Percentiles rank a stretch among this genome's conserved stretches.
These are phyloP conservation scores for Pristis pectinata DNA, from an alignment of 2,797 vertebrate species.

Conservation along the genomic window DNA sequence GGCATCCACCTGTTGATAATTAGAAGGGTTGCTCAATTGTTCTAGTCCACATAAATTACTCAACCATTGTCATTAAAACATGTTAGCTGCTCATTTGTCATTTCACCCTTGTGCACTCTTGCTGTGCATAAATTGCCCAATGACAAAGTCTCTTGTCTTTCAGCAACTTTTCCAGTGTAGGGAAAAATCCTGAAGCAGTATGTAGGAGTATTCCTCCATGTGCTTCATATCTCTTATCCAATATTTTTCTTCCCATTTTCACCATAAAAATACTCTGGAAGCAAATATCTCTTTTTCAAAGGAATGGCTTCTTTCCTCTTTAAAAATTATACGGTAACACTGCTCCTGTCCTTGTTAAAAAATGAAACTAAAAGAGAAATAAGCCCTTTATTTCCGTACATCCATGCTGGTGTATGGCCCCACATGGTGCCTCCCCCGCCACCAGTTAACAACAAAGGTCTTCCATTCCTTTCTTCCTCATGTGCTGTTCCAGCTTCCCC, in stretches of 20 bases:
- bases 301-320: not conserved
- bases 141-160: not conserved
- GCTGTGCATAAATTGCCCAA: not conserved
- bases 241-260: not conserved
- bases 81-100: too few relatives aligned
- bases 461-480: too few relatives aligned
- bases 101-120: not conserved
- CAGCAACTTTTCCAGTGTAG: not conserved
- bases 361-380: not conserved
- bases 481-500: too few relatives aligned
- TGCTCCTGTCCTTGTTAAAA: not conserved
- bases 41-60: not conserved
- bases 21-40: not conserved
- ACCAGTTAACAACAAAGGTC: too few relatives aligned
- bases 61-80: not conserved
- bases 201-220: not conserved
- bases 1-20: not conserved
- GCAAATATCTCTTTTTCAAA: not conserved
- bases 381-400: too few relatives aligned
- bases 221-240: not conserved
- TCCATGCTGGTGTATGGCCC: too few relatives aligned
- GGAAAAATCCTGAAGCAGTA: not conserved
- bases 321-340: not conserved
- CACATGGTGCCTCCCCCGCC: too few relatives aligned
- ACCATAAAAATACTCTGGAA: not conserved